These are phyloP conservation scores for Drosophila nebulosa DNA, from an alignment of 1,140 invertebrate genomes.

Conservation along the genomic window DNA sequence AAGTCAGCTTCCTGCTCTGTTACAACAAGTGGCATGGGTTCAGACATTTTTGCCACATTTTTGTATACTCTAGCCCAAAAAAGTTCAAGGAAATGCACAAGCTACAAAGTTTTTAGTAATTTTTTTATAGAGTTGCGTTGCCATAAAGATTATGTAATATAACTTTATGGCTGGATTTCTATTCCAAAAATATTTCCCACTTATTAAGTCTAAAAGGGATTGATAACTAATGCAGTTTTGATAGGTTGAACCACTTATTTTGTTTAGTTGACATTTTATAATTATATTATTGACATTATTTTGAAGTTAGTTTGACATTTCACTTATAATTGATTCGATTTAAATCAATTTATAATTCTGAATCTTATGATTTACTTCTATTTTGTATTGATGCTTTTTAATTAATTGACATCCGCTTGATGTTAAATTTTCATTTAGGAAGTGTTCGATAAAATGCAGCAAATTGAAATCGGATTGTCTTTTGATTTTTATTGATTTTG, in stretches of 20 bases:
- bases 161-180: too few relatives aligned
- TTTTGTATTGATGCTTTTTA: background rate
- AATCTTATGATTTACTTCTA: too few relatives aligned
- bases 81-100: background rate
- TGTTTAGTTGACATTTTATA: background rate
- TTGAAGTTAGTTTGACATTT: background rate
- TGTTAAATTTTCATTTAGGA: background rate
- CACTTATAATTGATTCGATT: too few relatives aligned
- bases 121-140: background rate
- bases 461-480: background rate
- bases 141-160: too few relatives aligned
- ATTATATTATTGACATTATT: background rate
- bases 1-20: conserved; percentile 52
- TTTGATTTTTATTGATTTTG: background rate
- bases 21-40: conserved; percentile 63
- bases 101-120: background rate
- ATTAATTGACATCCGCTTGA: background rate
- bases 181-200: too few relatives aligned
- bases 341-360: too few relatives aligned
- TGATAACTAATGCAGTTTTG: background rate
- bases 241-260: background rate
- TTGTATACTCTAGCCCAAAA: conserved; percentile 36
- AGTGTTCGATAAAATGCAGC: background rate
- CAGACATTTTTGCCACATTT: conserved; percentile 48
- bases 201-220: too few relatives aligned